Base-by-base conservation (phyloP, 2,888 invertebrate genomes). In the Nineta flava region DNA sequence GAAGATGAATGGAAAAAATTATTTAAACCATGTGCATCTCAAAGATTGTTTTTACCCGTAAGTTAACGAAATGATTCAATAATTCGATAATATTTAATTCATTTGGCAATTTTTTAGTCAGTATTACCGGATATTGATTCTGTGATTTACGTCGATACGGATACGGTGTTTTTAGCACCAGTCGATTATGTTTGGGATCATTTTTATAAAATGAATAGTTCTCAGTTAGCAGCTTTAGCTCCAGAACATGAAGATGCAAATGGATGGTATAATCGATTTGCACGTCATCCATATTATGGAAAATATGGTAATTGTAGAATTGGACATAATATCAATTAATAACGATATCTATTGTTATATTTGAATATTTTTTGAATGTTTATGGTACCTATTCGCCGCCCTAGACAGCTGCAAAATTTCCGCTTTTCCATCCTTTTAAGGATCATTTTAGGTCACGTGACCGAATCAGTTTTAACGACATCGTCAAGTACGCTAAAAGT, bases 201-300 rank as follows among this genome's bases (percentile, higher is more conserved):
- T 63, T 94, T 95, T 62, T 64, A 70, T 13, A 68, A 73, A 53
- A 93, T 96, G 73, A 92, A 93, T 68, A 70, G 74, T 15, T 79
- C 79, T 38, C 95, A 96, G 62, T 77, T 94, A 62, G 90, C 92
- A 17, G 94, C 87, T 0, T 69, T 95, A 58, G 76, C 87, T 13
- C 80, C 88, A 0, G 95, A 96, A 66, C 87, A 90, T 65, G 94
- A 95, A 63, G 90, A 91, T 63, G 81, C 82, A n/a, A 86, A 85
- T 62, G 93, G 92, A 10, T 96, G 95, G 95, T 96, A 96, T 65
- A 91, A 92, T 60, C 73, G 94, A 56, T 95, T 95, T 72, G 94
- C 94, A 0, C 82, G 86, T 55, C 95, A 96, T 73, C 95, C 96
- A 0, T 96, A 82, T 65, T 94, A 90, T 74, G 90, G 90, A 52